A percentile compares a stretch with the other conserved stretches of the same genome.
These are phyloP conservation scores for Sminthurides aquaticus DNA, from an alignment of 2,888 invertebrate species.

Conservation along the genomic window DNA sequence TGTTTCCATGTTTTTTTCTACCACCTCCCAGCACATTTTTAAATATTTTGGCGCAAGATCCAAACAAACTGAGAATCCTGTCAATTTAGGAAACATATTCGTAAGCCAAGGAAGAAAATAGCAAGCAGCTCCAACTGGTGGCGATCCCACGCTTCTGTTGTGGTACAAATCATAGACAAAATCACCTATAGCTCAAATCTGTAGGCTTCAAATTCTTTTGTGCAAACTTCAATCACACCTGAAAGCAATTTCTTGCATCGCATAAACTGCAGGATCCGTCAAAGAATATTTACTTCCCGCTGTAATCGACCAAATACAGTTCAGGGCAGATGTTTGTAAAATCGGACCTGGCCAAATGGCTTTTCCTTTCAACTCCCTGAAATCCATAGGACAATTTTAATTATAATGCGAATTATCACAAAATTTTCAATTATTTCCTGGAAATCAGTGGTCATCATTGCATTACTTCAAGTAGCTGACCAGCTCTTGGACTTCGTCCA, in stretches of 20 bases:
- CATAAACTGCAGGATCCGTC: background rate
- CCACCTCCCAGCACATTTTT: background rate
- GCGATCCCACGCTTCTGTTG: too few relatives aligned
- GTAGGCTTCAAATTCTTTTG: too few relatives aligned
- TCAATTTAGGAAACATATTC: slow-evolving; percentile 28
- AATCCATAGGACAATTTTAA: too few relatives aligned
- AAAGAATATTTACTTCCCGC: background rate
- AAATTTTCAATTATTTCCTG: too few relatives aligned
- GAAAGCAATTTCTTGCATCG: background rate
- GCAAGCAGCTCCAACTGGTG: too few relatives aligned
- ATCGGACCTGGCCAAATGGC: background rate
- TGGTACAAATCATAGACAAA: too few relatives aligned
- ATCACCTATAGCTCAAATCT: too few relatives aligned
- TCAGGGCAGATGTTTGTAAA: background rate
- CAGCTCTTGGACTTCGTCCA: background rate
- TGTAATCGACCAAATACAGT: background rate
- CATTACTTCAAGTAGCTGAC: background rate
- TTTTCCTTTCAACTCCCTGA: background rate
- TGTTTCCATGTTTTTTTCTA: background rate
- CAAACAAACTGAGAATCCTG: slow-evolving; percentile 22
- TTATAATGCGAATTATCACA: too few relatives aligned
- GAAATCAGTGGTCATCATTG: too few relatives aligned
- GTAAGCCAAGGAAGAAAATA: slow-evolving; percentile 35
- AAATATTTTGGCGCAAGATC: background rate
- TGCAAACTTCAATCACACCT: background rate